Conservation (phyloP, 1,140 invertebrate genomes). For the Drosophila takahashii region DNA sequence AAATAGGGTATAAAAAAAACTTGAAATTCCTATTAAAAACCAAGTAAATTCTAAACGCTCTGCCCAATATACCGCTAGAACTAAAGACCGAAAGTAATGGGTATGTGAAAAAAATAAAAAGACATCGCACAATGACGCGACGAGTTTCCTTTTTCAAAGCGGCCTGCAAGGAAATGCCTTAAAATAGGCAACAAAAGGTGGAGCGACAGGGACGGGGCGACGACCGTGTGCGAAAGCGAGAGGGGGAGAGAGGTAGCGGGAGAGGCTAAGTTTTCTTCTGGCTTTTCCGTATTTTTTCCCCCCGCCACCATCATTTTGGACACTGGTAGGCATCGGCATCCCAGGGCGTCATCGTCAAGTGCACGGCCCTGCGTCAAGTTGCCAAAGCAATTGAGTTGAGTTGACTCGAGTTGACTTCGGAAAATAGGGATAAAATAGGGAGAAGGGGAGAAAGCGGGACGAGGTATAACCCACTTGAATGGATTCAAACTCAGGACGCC, state of each 20-base stretch:
- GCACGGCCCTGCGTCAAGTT: slow-evolving; percentile 56
- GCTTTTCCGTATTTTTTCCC: slow-evolving; percentile 9
- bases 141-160: slow-evolving; percentile 49
- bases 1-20: too few relatives aligned
- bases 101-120: slow-evolving; percentile 10
- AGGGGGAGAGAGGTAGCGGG: neutral
- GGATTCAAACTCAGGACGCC: too few relatives aligned
- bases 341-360: slow-evolving; percentile 46
- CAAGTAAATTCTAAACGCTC: neutral
- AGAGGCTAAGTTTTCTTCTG: slow-evolving; percentile 15
- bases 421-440: neutral
- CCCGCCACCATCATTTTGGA: neutral
- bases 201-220: slow-evolving; percentile 4
- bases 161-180: slow-evolving; percentile 42
- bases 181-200: slow-evolving; percentile 43
- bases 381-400: slow-evolving; percentile 59
- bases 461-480: neutral
- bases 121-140: slow-evolving; percentile 36
- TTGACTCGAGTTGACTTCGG: slow-evolving; percentile 41
- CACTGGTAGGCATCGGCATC: slow-evolving; percentile 31
- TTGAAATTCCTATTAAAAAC: too few relatives aligned
- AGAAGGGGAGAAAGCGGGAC: neutral
- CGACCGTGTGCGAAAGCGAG: neutral
- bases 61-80: neutral
- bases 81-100: neutral